A percentile compares a stretch with the other conserved stretches of the same genome.
Evolutionary conservation across 92 coral and sea anemone species (phyloP).

Genomic region (Zoanthus sociatus): DNA sequence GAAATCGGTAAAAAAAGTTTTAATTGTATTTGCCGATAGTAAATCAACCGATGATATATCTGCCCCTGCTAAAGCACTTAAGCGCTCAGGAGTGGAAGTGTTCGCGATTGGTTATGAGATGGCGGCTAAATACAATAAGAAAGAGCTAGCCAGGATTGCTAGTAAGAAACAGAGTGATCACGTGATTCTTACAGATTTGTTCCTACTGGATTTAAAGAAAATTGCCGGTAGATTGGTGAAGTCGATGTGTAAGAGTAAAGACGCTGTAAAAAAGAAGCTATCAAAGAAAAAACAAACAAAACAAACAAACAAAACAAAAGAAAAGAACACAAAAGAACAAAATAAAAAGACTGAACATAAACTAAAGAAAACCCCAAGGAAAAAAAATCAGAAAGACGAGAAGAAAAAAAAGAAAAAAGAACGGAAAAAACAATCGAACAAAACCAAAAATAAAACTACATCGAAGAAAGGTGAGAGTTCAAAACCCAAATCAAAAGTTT

Average conservation of each 20-base stretch:
- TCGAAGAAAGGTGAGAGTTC: background rate
- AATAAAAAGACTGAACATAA: background rate
- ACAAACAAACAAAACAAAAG: background rate
- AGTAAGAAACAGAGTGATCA: slow-evolving; percentile 1
- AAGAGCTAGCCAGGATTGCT: slow-evolving; percentile 5
- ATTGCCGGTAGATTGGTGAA: slow-evolving; percentile 19
- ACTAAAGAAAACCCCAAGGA: no score
- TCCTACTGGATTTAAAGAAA: slow-evolving; percentile 14
- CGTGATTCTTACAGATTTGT: slow-evolving; percentile 29
- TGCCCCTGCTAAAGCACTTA: slow-evolving; percentile 66
- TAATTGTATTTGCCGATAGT: slow-evolving; percentile 74
- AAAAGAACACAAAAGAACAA: background rate
- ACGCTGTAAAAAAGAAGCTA: background rate
- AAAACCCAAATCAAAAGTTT: background rate
- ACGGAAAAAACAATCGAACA: background rate
- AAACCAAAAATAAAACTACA: background rate
- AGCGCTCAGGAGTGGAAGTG: slow-evolving; percentile 62
- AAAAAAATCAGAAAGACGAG: background rate
- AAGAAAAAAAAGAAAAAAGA: background rate
- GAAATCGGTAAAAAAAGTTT: slow-evolving; percentile 43
- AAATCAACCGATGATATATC: slow-evolving; percentile 60
- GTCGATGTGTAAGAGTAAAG: slow-evolving; percentile 16
- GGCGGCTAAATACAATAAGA: slow-evolving; percentile 20
- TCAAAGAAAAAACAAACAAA: background rate
- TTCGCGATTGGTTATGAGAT: slow-evolving; percentile 73